A percentile compares a stretch with the other conserved stretches of the same genome.
These are phyloP conservation scores for Antechinus stuartii DNA, from an alignment of 2,113 vertebrate genomes.

Conservation along the genomic window DNA sequence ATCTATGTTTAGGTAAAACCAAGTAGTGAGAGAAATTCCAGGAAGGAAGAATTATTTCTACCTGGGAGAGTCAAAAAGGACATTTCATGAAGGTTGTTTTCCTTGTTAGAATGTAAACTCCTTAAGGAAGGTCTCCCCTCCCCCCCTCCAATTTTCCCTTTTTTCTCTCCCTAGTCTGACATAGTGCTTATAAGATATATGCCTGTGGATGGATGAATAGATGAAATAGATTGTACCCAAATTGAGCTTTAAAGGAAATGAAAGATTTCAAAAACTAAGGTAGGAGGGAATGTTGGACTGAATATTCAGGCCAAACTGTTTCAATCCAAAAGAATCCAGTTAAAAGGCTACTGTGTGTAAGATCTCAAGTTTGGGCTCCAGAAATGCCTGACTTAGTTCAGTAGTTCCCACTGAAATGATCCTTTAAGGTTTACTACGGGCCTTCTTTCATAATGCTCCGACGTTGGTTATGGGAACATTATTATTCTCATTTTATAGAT, in stretches of 20 bases:
- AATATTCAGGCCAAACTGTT: background rate
- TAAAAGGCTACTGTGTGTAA: background rate
- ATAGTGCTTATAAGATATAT: background rate
- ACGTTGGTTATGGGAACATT: background rate
- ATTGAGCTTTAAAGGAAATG: background rate
- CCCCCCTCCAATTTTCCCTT: background rate
- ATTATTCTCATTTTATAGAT: background rate
- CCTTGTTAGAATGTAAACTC: background rate
- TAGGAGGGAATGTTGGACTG: background rate
- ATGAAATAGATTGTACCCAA: background rate
- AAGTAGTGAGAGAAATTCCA: background rate
- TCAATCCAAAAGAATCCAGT: background rate
- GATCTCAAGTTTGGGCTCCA: background rate
- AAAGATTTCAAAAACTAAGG: background rate
- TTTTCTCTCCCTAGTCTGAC: background rate
- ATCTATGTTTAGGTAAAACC: background rate
- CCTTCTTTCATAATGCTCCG: background rate
- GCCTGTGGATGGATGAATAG: background rate
- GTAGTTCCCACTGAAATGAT: background rate
- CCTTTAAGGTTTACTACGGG: background rate
- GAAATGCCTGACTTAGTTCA: background rate
- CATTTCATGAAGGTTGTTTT: background rate
- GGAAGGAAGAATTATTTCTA: background rate
- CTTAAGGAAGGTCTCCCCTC: background rate
- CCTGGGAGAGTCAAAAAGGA: background rate